Conservation (phyloP, 1,140 invertebrate genomes). For the Sycobia sp. region DNA sequence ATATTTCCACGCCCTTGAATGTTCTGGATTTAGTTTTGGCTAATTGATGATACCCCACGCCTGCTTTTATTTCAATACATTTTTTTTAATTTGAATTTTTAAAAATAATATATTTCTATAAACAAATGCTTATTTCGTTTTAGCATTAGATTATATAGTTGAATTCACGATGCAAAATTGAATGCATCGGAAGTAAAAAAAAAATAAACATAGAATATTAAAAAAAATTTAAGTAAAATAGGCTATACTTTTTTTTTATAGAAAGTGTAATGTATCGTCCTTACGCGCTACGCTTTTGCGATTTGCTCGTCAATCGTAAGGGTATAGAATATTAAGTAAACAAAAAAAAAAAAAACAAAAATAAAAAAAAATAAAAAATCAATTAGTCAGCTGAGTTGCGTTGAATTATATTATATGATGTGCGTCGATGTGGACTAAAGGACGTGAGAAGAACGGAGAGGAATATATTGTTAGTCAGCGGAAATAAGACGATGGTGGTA, state of each 20-base stretch:
- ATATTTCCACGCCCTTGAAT: no score
- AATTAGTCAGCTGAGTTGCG: constrained; percentile 3
- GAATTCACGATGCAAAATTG: not conserved
- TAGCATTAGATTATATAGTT: no score
- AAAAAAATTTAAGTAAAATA: not conserved
- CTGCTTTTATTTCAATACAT: no score
- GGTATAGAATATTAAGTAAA: constrained; percentile 2
- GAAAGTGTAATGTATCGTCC: constrained; percentile 5
- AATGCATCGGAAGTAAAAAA: not conserved
- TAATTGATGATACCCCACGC: no score
- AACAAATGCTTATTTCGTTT: no score
- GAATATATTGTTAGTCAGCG: not conserved
- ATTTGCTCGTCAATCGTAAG: constrained; percentile 11
- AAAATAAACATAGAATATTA: not conserved
- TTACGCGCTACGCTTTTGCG: constrained; percentile 19
- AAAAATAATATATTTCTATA: no score
- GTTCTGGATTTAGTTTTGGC: no score
- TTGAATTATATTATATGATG: constrained; percentile 1
- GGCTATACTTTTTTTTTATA: not conserved
- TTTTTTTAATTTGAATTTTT: no score
- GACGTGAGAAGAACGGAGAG: not conserved
- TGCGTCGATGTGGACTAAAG: constrained; percentile 5
- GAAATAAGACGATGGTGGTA: not conserved
- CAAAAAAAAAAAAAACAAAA: no score
- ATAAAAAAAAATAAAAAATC: not conserved